Base-by-base conservation (phyloP, 2,113 vertebrate species). In the Tylochromis polylepis region DNA sequence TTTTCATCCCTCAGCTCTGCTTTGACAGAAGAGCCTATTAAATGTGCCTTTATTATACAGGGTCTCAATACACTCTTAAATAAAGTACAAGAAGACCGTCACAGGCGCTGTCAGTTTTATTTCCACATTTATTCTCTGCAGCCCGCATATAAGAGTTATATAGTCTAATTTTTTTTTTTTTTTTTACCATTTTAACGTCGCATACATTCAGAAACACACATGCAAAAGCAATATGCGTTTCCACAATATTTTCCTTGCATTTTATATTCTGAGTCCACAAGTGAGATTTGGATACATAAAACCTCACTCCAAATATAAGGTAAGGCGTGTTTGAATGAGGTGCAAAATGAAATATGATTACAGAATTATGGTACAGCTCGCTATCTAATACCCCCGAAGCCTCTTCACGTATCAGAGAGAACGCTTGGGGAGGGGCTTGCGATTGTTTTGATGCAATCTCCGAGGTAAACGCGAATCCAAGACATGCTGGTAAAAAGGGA, bases 21-120 rank as follows among this genome's bases (percentile, higher is more conserved):
- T 91, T 85, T 90, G 93, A 94, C 92, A 91, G 89, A 90, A 81
- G 79, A 91, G 94, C 92, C 89, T 86, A 93, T 94, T 95, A 92
- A 93, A 93, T n/a, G 49, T 60, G 79, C 72, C 84, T 94, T 94
- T 93, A 93, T 94, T 90, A 93, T 85, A 87, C 87, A 81, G 56
- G 82, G 72, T 87, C 87, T 67, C 67, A 31, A 90, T 81, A 59
- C 89, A 62, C 53, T 81, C 79, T 56, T 83, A 90, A 94, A 93
- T 86, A 85, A 93, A 93, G 90, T 90, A 85, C n/a, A 70, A 62
- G 83, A 84, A 87, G 90, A 93, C 41, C 18, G 82, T 87, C 87
- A 88, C 83, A 78, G 86, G 82, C 34, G 77, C 80, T 59, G 65
- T 79, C 85, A 59, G 88, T 85, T 89, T 90, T 84, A 88, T 89